Conservation (phyloP, 2,113 vertebrate genomes). For the Lycocorax pyrrhopterus region DNA sequence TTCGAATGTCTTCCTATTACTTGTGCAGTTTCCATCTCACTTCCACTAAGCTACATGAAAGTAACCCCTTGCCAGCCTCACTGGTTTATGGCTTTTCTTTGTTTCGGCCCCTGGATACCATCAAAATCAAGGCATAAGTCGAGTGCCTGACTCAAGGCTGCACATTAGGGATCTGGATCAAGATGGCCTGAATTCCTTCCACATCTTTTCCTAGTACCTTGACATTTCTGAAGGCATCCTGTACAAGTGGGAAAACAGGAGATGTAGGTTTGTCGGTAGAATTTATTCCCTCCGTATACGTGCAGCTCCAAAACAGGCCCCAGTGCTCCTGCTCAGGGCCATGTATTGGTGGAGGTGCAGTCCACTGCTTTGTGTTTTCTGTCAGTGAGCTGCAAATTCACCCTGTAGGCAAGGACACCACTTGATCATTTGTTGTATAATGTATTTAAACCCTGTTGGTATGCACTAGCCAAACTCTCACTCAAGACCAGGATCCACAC, state of each 20-base stretch:
- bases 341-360: background rate
- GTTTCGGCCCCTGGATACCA: background rate
- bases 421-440: too few relatives aligned
- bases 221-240: background rate
- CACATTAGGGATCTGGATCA: background rate
- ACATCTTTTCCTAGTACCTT: background rate
- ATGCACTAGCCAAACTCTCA: too few relatives aligned
- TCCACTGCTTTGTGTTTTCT: background rate
- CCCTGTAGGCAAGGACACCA: rapidly evolving
- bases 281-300: background rate
- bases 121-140: background rate
- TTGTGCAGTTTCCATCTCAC: background rate
- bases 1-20: background rate
- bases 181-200: background rate
- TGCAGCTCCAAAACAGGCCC: background rate
- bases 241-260: background rate
- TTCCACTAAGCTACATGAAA: background rate
- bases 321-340: background rate
- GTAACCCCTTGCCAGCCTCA: background rate
- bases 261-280: rapidly evolving
- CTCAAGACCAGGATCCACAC: too few relatives aligned
- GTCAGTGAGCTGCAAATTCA: background rate
- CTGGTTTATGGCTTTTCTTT: background rate
- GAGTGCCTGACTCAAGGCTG: background rate
- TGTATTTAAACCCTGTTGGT: too few relatives aligned